Conservation (phyloP, 2,797 vertebrate species). For the Leuciscus waleckii region DNA sequence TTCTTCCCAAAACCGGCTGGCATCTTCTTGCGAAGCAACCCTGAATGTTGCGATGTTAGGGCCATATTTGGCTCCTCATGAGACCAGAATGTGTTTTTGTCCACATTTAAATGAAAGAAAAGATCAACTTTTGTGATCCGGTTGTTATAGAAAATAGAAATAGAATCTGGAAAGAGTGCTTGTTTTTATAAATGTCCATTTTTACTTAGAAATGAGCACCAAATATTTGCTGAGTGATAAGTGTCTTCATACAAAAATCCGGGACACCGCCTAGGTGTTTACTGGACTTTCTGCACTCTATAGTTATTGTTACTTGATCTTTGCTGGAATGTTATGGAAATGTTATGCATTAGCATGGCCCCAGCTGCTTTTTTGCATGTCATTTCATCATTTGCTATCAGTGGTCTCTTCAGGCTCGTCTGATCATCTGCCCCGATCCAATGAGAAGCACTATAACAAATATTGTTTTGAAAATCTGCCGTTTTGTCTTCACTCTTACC, state of each 20-base stretch:
- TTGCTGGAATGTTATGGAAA: constrained; percentile 47
- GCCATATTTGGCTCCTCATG: neutral
- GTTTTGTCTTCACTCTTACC: constrained; percentile 64
- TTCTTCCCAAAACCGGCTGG: constrained; percentile 54
- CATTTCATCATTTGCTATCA: constrained; percentile 62
- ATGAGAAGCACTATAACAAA: constrained; percentile 66
- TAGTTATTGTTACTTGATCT: constrained; percentile 19
- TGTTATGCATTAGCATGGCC: constrained; percentile 50
- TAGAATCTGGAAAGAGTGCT: neutral
- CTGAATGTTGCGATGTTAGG: constrained; percentile 27
- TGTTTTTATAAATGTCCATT: neutral
- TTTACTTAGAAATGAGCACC: neutral
- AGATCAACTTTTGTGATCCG: neutral
- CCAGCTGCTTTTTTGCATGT: constrained; percentile 63
- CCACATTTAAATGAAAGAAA: neutral
- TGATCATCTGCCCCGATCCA: constrained; percentile 83
- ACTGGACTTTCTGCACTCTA: neutral
- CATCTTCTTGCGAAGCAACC: constrained; percentile 25
- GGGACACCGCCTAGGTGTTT: neutral
- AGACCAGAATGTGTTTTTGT: constrained; percentile 33
- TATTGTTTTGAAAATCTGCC: constrained; percentile 75
- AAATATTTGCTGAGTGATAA: neutral
- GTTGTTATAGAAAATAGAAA: neutral
- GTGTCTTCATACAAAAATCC: neutral
- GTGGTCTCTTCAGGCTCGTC: constrained; percentile 59